These are phyloP conservation scores for Medauroidea extradentata DNA, from an alignment of 1,140 invertebrate genomes.

Conservation along the genomic window DNA sequence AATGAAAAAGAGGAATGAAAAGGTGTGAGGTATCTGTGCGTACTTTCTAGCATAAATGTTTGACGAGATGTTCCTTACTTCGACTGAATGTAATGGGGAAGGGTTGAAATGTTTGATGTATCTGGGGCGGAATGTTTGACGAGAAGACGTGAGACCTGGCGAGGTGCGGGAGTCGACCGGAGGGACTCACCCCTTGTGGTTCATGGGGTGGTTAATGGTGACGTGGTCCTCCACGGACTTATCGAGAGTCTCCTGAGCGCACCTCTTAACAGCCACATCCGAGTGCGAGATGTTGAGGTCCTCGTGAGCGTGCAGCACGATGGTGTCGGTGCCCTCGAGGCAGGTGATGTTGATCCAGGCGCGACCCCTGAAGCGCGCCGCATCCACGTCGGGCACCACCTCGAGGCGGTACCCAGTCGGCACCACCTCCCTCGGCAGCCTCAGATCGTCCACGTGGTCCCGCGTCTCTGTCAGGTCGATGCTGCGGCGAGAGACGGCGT, in stretches of 20 bases:
- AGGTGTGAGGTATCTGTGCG: too few species aligned
- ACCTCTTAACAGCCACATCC: background rate
- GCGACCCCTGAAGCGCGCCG: conserved; percentile 2
- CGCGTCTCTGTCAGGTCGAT: background rate
- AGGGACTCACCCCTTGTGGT: too few species aligned
- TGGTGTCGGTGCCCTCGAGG: background rate
- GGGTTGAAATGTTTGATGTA: too few species aligned
- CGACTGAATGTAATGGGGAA: too few species aligned
- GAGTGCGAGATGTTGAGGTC: background rate
- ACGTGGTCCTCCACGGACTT: background rate
- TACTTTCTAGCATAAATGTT: too few species aligned
- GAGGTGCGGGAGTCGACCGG: background rate
- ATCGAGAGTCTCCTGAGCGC: background rate
- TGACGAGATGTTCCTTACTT: too few species aligned
- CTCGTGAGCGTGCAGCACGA: conserved; percentile 8
- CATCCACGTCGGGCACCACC: background rate
- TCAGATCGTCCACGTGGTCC: background rate
- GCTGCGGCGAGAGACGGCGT: background rate
- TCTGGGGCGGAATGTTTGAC: too few species aligned
- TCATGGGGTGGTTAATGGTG: background rate
- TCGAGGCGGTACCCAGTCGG: conserved; percentile 2
- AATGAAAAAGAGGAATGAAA: too few species aligned
- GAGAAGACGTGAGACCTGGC: background rate
- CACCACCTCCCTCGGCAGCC: background rate
- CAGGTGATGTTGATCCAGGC: conserved; percentile 12